Conservation (phyloP, 2,888 invertebrate species). For the Candidula unifasciata region DNA sequence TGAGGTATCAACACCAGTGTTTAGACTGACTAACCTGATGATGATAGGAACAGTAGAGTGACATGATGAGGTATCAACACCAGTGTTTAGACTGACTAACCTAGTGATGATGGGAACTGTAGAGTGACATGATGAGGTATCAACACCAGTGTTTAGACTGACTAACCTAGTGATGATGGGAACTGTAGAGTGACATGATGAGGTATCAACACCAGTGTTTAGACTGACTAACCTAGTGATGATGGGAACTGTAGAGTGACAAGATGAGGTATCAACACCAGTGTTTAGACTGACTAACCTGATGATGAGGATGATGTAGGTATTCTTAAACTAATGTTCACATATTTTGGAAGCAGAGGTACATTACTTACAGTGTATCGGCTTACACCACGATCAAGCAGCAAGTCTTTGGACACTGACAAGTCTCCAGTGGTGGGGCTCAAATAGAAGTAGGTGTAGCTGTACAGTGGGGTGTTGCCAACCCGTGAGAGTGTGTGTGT, state of each 20-base stretch:
- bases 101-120: not conserved
- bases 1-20: too few species aligned
- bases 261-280: not conserved
- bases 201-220: too few species aligned
- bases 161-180: too few species aligned
- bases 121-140: too few species aligned
- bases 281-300: not conserved
- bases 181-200: too few species aligned
- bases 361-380: constrained; percentile 61
- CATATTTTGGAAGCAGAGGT: too few species aligned
- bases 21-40: too few species aligned
- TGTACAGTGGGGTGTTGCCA: constrained; percentile 58
- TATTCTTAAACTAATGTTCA: too few species aligned
- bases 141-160: too few species aligned
- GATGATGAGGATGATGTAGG: not conserved
- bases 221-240: too few species aligned
- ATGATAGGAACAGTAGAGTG: too few species aligned
- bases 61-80: not conserved
- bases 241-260: too few species aligned
- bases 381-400: constrained; percentile 52
- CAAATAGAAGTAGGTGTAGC: constrained; percentile 65
- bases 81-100: not conserved
- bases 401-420: constrained; percentile 57
- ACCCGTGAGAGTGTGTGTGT: constrained; percentile 61
- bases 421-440: constrained; percentile 66